Conservation (phyloP, 2,888 invertebrate genomes). For the Hypena proboscidalis region DNA sequence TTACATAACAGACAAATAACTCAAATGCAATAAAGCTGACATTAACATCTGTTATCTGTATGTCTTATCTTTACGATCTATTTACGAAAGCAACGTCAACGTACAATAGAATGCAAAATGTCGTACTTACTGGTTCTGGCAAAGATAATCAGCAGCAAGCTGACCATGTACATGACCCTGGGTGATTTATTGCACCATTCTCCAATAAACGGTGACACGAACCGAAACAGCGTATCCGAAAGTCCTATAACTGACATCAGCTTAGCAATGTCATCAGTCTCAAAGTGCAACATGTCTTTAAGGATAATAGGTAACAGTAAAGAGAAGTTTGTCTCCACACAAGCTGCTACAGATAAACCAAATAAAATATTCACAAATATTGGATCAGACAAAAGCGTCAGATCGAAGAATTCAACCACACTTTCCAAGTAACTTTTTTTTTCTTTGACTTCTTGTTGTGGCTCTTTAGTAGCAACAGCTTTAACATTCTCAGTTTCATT, state of each 20-base stretch:
- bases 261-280: slow-evolving; percentile 85
- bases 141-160: slow-evolving; percentile 85
- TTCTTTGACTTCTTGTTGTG: slow-evolving; percentile 45
- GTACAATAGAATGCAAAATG: too few relatives aligned
- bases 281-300: slow-evolving; percentile 85
- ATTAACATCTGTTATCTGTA: too few relatives aligned
- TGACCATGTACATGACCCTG: slow-evolving; percentile 87
- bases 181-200: slow-evolving; percentile 86
- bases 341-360: slow-evolving; percentile 88
- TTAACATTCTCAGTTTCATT: slow-evolving; percentile 60
- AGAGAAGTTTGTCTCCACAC: slow-evolving; percentile 89
- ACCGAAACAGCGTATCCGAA: slow-evolving; percentile 85
- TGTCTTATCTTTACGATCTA: too few relatives aligned
- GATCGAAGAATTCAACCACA: slow-evolving; percentile 86
- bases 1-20: too few relatives aligned
- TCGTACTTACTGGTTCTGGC: slow-evolving; percentile 87
- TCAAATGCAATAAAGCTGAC: too few relatives aligned
- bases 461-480: slow-evolving; percentile 47
- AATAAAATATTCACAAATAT: slow-evolving; percentile 88
- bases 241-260: slow-evolving; percentile 87
- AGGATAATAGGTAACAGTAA: slow-evolving; percentile 88
- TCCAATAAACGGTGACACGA: slow-evolving; percentile 88
- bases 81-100: too few relatives aligned
- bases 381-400: slow-evolving; percentile 87
- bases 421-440: slow-evolving; percentile 53